phyloP scores from a whole-genome alignment of 2,797 vertebrate genomes.

The Lacerta viridis region DNA sequence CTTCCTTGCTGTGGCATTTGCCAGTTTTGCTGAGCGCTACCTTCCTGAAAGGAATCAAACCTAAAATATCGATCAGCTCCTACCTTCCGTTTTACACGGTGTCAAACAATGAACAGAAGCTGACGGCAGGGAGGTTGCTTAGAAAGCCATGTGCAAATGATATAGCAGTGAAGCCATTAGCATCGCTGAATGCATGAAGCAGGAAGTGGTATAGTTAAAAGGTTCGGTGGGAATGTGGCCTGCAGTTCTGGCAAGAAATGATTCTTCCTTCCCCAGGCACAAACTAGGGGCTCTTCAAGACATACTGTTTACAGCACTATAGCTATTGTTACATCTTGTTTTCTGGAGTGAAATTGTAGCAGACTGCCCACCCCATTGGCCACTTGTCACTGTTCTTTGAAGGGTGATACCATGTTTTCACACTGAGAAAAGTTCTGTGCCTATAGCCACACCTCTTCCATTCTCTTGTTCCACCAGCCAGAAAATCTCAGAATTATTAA shows the following conservation, averaged over 20 bases:
- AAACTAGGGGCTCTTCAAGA: neutral
- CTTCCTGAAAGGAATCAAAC: no score
- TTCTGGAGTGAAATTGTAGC: no score
- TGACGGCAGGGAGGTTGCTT: neutral
- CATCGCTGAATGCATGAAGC: neutral
- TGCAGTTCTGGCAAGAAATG: slow-evolving; percentile 45
- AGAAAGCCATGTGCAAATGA: neutral
- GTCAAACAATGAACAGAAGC: no score
- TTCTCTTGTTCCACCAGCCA: no score
- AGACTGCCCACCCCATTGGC: no score
- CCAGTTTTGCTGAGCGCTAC: neutral
- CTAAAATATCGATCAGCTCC: neutral
- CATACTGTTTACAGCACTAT: no score
- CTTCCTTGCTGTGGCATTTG: neutral
- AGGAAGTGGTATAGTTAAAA: neutral
- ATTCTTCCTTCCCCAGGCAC: neutral
- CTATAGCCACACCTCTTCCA: no score
- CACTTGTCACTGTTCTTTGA: no score
- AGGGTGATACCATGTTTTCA: no score
- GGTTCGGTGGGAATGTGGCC: neutral
- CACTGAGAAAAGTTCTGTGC: no score
- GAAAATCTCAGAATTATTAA: no score
- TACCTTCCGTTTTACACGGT: neutral
- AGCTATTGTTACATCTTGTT: no score
- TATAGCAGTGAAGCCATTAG: neutral